Evolutionary conservation across 2,113 vertebrate species (phyloP).

Genomic region (Progne subis): DNA sequence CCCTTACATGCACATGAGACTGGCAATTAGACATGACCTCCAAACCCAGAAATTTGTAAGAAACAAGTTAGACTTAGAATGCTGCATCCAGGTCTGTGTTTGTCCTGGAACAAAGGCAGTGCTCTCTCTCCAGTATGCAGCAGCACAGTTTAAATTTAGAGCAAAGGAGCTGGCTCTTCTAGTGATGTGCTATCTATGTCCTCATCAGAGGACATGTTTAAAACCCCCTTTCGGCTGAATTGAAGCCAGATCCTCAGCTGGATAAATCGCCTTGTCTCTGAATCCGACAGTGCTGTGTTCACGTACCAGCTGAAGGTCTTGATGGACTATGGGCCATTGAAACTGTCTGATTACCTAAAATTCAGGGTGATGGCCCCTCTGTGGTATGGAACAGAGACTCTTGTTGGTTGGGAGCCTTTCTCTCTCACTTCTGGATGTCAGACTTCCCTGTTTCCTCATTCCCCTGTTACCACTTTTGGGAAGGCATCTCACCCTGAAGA

Average conservation of each 20-base stretch:
- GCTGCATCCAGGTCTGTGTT: not conserved
- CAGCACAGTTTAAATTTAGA: not conserved
- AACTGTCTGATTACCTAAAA: not conserved
- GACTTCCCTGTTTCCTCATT: not conserved
- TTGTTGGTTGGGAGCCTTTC: not conserved
- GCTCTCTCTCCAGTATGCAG: not conserved
- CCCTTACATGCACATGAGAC: not conserved
- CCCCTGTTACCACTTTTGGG: not conserved
- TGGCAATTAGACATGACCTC: not conserved
- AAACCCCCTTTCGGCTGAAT: not conserved
- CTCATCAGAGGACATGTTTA: not conserved
- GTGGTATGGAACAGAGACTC: not conserved
- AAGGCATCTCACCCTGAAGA: not conserved
- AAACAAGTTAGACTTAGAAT: not conserved
- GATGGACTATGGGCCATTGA: not conserved
- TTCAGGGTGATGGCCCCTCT: rapidly evolving
- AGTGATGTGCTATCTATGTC: not conserved
- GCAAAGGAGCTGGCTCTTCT: not conserved
- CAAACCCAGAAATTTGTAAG: not conserved
- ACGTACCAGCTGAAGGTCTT: not conserved
- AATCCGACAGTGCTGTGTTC: rapidly evolving
- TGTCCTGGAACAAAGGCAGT: not conserved
- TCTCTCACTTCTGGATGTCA: not conserved
- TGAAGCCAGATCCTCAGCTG: not conserved
- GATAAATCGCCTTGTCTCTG: not conserved